Conservation (phyloP, 2,888 invertebrate genomes). For the Lathronympha strigana region DNA sequence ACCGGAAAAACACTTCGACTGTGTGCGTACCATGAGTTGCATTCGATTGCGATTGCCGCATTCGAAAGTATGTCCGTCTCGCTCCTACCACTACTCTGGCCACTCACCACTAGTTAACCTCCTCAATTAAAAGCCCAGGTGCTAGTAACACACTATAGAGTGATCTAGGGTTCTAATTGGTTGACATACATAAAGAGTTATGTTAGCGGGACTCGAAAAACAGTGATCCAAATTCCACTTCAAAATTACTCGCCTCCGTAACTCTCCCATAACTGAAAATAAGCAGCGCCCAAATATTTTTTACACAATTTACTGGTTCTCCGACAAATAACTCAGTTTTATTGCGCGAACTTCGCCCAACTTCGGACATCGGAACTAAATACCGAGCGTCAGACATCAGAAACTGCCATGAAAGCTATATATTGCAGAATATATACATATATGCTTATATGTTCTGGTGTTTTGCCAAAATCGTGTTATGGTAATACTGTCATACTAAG, state of each 20-base stretch:
- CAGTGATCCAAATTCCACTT: neutral
- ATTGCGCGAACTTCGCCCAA: constrained; percentile 8
- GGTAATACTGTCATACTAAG: constrained; percentile 26
- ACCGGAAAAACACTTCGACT: no score
- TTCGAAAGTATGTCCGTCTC: no score
- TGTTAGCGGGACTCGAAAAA: neutral
- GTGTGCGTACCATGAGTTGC: no score
- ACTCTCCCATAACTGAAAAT: neutral
- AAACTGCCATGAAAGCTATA: neutral
- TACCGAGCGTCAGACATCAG: neutral
- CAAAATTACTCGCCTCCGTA: neutral
- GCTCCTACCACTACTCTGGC: no score
- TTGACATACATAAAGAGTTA: neutral
- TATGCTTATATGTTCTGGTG: constrained; percentile 12
- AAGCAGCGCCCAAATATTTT: constrained; percentile 7
- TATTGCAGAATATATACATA: neutral
- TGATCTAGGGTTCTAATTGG: no score
- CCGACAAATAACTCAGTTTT: constrained; percentile 15
- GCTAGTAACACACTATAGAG: no score
- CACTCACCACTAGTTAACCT: no score
- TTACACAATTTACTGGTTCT: constrained; percentile 4
- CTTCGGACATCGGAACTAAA: constrained; percentile 16
- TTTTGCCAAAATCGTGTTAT: constrained; percentile 32
- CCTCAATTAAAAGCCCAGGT: no score
- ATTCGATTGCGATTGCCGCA: no score